These are phyloP conservation scores for Hermatobates lingyangjiaoensis DNA, from an alignment of 1,140 invertebrate species.

Conservation along the genomic window DNA sequence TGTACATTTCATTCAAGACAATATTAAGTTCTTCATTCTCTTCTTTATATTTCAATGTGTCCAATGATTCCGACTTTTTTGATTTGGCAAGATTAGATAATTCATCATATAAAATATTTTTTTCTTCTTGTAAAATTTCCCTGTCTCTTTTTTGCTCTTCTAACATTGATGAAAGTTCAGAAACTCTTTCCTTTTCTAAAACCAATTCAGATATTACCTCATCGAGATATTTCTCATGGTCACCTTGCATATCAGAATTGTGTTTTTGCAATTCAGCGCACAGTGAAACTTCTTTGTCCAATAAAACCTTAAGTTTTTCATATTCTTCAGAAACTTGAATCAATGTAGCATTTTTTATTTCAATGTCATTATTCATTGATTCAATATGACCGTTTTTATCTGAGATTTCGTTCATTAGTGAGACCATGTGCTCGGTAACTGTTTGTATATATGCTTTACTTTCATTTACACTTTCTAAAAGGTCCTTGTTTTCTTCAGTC, in stretches of 20 bases:
- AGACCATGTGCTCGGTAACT: constrained; percentile 8
- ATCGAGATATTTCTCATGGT: constrained; percentile 12
- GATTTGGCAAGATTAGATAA: not conserved
- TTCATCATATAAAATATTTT: not conserved
- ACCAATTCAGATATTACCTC: constrained; percentile 14
- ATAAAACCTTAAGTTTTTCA: constrained; percentile 3
- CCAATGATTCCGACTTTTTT: not conserved
- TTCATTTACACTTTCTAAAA: no score
- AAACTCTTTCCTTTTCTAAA: constrained; percentile 13
- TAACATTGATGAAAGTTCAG: constrained; percentile 7
- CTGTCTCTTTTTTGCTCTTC: not conserved
- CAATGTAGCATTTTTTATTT: constrained; percentile 9
- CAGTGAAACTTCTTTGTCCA: not conserved
- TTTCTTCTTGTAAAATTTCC: not conserved
- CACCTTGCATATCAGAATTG: constrained; percentile 1
- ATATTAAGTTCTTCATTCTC: constrained; percentile 3
- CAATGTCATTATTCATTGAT: constrained; percentile 6
- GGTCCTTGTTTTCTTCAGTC: no score
- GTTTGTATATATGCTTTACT: constrained; percentile 8
- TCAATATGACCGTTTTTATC: constrained; percentile 7
- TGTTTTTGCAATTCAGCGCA: constrained; percentile 10
- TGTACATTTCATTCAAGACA: not conserved
- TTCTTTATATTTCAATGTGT: constrained; percentile 1
- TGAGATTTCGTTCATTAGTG: constrained; percentile 7
- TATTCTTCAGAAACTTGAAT: constrained; percentile 12